Percentiles rank a stretch among this genome's conserved stretches.
Evolutionary conservation across 2,888 invertebrate genomes (phyloP).

Genomic region (Cephus spinipes): DNA sequence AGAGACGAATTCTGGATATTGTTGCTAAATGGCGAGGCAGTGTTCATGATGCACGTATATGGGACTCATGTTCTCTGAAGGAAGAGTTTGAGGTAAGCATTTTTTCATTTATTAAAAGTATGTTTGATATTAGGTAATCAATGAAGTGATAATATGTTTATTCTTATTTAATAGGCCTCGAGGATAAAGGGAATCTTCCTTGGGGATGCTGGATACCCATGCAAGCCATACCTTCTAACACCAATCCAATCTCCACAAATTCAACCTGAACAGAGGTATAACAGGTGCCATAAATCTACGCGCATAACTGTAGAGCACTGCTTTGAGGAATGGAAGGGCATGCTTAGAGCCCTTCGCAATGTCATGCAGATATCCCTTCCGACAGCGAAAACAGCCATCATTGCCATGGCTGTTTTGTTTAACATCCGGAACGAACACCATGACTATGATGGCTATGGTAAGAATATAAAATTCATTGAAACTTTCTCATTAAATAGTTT

Average conservation of each 20-base stretch:
- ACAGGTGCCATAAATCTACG: conserved; percentile 15
- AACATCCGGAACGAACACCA: conserved; percentile 4
- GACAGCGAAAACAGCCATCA: conserved; percentile 14
- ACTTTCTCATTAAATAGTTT: too few relatives aligned
- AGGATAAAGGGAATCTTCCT: conserved; percentile 14
- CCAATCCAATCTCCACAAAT: conserved; percentile 14
- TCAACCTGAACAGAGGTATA: conserved; percentile 3
- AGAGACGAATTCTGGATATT: too few relatives aligned
- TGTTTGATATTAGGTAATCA: too few relatives aligned
- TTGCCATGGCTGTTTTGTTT: conserved; percentile 16
- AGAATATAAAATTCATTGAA: too few relatives aligned
- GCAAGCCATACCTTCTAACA: conserved; percentile 11
- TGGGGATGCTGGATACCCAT: conserved; percentile 16
- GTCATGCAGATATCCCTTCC: conserved; percentile 9
- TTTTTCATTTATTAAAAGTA: too few relatives aligned
- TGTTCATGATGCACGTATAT: too few relatives aligned
- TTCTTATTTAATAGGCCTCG: not conserved
- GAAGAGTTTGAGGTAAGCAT: too few relatives aligned
- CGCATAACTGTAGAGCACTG: not conserved
- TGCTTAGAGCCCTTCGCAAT: conserved; percentile 10
- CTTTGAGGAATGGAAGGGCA: conserved; percentile 14
- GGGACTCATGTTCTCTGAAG: too few relatives aligned
- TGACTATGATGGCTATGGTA: too few relatives aligned
- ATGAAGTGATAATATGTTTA: too few relatives aligned
- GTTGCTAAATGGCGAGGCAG: too few relatives aligned